Evolutionary conservation across 2,888 invertebrate genomes (phyloP).

Genomic region (Drosophila pegasa): DNA sequence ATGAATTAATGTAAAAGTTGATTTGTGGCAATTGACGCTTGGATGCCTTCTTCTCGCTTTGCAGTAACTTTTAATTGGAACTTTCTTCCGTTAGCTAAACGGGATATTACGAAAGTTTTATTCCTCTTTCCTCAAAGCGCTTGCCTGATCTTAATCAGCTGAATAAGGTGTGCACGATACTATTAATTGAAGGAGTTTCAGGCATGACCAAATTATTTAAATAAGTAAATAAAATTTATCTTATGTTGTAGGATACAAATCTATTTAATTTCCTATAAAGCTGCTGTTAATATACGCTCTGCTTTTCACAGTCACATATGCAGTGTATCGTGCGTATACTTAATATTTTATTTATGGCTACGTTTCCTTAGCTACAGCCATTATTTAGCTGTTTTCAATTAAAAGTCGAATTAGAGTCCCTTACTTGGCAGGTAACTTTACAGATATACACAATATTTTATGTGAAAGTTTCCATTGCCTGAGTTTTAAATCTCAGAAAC

Average conservation of each 20-base stretch:
- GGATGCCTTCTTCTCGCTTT: conserved; percentile 49
- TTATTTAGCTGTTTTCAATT: too few relatives aligned
- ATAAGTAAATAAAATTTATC: background rate
- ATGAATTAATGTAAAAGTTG: conserved; percentile 75
- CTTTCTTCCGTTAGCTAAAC: conserved; percentile 36
- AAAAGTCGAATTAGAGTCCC: background rate
- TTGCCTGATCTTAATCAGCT: conserved; percentile 11
- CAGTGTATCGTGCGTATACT: too few relatives aligned
- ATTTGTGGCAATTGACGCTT: conserved; percentile 75
- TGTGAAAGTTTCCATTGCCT: background rate
- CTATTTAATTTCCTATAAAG: background rate
- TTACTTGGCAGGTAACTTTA: background rate
- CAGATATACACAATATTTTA: too few relatives aligned
- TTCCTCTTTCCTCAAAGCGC: background rate
- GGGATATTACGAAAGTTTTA: conserved; percentile 72
- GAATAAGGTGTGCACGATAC: background rate
- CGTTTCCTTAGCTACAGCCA: too few relatives aligned
- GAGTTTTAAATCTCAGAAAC: background rate
- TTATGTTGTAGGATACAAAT: background rate
- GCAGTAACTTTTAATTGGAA: conserved; percentile 70
- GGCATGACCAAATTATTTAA: background rate
- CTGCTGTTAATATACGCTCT: background rate
- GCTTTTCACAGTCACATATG: too few relatives aligned
- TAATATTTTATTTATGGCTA: too few relatives aligned
- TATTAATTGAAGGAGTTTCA: background rate